A percentile compares a stretch with the other conserved stretches of the same genome.
Evolutionary conservation across 1,140 invertebrate species (phyloP).

Genomic region (Calephelis nemesis): DNA sequence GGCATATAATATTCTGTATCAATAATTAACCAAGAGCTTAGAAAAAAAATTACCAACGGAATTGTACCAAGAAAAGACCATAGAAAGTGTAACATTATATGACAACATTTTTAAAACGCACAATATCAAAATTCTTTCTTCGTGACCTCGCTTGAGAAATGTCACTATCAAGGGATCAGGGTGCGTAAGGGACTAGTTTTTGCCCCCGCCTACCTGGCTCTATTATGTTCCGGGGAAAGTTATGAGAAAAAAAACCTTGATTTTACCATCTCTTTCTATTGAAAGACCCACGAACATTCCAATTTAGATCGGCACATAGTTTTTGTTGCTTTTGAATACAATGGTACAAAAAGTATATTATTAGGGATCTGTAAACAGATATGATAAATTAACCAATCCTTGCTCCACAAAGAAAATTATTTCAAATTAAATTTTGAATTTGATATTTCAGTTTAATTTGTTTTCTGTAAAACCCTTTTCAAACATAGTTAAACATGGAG

Average conservation of each 20-base stretch:
- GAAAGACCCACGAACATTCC: constrained; percentile 35
- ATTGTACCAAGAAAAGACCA: too few relatives aligned
- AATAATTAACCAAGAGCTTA: too few relatives aligned
- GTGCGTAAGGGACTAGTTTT: constrained; percentile 47
- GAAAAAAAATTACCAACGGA: too few relatives aligned
- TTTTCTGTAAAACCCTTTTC: too few relatives aligned
- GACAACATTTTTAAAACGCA: constrained; percentile 3
- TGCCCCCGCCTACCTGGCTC: constrained; percentile 58
- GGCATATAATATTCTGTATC: not conserved
- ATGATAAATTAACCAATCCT: too few relatives aligned
- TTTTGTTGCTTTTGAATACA: constrained; percentile 51
- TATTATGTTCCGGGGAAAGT: constrained; percentile 65
- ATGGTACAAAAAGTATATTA: constrained; percentile 41
- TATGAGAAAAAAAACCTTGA: constrained; percentile 63
- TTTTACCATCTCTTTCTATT: constrained; percentile 22
- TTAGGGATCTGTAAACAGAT: too few relatives aligned
- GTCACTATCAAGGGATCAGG: constrained; percentile 64
- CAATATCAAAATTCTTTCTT: constrained; percentile 19
- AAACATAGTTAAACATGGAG: too few relatives aligned
- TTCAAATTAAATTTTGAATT: too few relatives aligned
- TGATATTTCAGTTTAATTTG: too few relatives aligned
- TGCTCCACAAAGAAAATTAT: too few relatives aligned
- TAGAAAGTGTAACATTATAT: too few relatives aligned
- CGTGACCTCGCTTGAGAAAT: constrained; percentile 63
- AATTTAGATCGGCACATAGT: constrained; percentile 53